Percentiles rank a stretch among this genome's conserved stretches.
phyloP scores from a whole-genome alignment of 2,113 vertebrate species.

The Trichomycterus rosablanca region DNA sequence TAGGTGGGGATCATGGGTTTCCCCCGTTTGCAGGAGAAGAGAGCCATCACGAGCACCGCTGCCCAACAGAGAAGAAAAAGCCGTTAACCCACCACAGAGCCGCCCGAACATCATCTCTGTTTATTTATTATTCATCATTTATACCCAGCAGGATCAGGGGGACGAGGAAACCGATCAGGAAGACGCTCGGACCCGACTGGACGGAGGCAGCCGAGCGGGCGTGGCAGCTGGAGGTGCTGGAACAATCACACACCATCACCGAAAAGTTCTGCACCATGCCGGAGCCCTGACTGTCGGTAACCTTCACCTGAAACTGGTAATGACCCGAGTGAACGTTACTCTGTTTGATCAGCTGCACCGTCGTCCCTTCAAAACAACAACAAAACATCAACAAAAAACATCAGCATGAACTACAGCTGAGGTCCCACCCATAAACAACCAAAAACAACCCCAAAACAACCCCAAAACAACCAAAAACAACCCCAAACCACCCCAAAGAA shows the following conservation, averaged over 20 bases:
- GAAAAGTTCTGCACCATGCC: conserved; percentile 47
- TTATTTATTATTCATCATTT: not conserved
- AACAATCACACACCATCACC: conserved; percentile 59
- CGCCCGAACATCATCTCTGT: too few relatives aligned
- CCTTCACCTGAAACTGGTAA: conserved; percentile 44
- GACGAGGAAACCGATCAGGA: conserved; percentile 19
- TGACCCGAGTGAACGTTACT: conserved; percentile 32
- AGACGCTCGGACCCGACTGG: not conserved
- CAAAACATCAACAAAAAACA: not conserved
- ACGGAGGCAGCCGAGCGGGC: rapidly evolving
- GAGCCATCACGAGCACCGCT: conserved; percentile 44
- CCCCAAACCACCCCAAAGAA: too few relatives aligned
- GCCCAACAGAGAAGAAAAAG: not conserved
- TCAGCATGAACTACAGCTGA: too few relatives aligned
- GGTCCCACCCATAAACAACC: too few relatives aligned
- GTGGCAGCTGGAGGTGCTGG: conserved; percentile 32
- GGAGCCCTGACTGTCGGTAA: conserved; percentile 51
- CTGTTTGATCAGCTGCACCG: conserved; percentile 51
- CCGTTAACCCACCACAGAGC: not conserved
- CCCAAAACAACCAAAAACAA: too few relatives aligned
- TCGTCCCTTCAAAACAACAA: conserved; percentile 45
- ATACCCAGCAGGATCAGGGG: conserved; percentile 54
- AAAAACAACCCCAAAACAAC: too few relatives aligned
- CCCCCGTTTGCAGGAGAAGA: conserved; percentile 33
- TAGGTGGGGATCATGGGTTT: not conserved